Conservation (phyloP, 2,888 invertebrate species). For the Drosophila anomalata region DNA sequence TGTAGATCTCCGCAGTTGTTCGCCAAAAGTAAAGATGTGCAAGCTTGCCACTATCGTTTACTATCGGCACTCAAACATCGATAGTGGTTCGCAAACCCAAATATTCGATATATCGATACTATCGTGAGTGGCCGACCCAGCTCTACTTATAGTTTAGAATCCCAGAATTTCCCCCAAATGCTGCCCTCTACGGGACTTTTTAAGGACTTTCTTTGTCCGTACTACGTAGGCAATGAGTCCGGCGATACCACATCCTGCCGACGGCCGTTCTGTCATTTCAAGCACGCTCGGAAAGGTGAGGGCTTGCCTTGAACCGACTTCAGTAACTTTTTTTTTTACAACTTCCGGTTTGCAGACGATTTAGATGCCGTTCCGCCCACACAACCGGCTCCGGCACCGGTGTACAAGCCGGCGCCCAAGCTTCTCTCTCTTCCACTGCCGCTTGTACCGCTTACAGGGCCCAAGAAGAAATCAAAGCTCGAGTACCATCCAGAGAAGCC, state of each 20-base stretch:
- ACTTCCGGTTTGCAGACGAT: constrained; percentile 54
- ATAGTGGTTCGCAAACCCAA: too few relatives aligned
- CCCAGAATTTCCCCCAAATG: constrained; percentile 85
- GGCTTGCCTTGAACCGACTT: not conserved
- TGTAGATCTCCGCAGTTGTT: too few relatives aligned
- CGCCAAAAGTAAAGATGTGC: too few relatives aligned
- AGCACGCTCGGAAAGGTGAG: constrained; percentile 91
- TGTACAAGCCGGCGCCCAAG: constrained; percentile 82
- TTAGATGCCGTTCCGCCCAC: constrained; percentile 55
- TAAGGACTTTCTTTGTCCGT: constrained; percentile 93
- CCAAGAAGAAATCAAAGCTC: constrained; percentile 77
- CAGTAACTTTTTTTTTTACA: not conserved
- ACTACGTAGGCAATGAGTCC: constrained; percentile 86
- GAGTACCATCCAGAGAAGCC: constrained; percentile 84
- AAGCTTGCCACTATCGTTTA: too few relatives aligned
- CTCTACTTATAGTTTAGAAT: constrained; percentile 12
- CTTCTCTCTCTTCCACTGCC: constrained; percentile 77
- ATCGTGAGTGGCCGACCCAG: too few relatives aligned
- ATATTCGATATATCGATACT: too few relatives aligned
- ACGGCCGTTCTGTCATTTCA: constrained; percentile 96
- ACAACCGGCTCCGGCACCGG: constrained; percentile 69
- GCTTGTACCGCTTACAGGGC: constrained; percentile 43
- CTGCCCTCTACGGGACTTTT: constrained; percentile 95
- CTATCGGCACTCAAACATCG: too few relatives aligned
- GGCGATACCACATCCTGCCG: constrained; percentile 90